Percentiles rank a stretch among this genome's conserved stretches.
phyloP scores from a whole-genome alignment of 2,113 vertebrate genomes.

The Epinephelus lanceolatus region DNA sequence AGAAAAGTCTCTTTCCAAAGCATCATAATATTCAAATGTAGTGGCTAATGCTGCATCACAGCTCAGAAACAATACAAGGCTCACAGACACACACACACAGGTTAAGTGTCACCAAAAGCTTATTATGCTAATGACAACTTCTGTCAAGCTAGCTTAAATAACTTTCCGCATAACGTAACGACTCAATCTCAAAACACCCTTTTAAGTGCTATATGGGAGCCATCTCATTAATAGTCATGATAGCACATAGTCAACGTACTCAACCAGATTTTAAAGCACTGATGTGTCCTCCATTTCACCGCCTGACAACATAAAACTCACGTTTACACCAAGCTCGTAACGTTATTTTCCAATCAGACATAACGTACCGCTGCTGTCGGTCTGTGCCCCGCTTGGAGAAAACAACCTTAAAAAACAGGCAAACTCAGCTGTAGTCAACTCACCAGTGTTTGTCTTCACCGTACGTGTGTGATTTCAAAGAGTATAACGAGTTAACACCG shows the following conservation, averaged over 20 bases:
- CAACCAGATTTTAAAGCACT: not conserved
- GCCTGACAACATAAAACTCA: not conserved
- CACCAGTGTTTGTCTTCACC: conserved; percentile 36
- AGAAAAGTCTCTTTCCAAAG: not conserved
- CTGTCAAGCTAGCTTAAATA: not conserved
- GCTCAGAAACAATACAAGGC: not conserved
- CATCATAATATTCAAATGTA: conserved; percentile 34
- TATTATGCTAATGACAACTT: conserved; percentile 24
- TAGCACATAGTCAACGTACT: fast-evolving
- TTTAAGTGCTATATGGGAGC: not conserved
- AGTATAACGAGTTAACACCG: not conserved
- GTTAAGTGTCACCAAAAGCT: not conserved
- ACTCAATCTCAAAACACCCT: not conserved
- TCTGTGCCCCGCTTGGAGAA: not conserved
- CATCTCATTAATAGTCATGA: not conserved
- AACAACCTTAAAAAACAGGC: not conserved
- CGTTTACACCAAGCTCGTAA: not conserved
- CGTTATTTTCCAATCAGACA: not conserved
- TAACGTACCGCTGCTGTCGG: not conserved
- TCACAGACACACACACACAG: not conserved
- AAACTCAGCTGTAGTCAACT: conserved; percentile 28
- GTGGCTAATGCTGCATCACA: not conserved
- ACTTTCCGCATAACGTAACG: not conserved
- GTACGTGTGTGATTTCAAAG: fast-evolving
- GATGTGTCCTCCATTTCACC: not conserved